Percentiles rank a stretch among this genome's conserved stretches.
phyloP scores from a whole-genome alignment of 2,888 invertebrate genomes.

The Drosophila histrio region DNA sequence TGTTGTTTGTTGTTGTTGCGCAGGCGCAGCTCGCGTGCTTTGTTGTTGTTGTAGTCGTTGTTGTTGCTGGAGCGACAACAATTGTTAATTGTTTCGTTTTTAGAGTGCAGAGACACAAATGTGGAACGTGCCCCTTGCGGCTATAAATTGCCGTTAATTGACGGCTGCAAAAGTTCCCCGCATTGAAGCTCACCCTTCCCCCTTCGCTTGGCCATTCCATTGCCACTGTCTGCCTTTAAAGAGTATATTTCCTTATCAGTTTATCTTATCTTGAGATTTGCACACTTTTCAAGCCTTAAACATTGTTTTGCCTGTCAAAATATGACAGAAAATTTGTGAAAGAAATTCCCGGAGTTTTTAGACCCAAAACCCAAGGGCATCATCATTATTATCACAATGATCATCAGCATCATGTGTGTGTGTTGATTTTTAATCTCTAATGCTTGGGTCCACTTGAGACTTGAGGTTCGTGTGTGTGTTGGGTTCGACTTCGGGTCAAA shows the following conservation, averaged over 20 bases:
- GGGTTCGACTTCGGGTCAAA: slow-evolving; percentile 66
- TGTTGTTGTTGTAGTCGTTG: slow-evolving; percentile 30
- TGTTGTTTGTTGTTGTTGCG: slow-evolving; percentile 60
- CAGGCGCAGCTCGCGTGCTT: slow-evolving; percentile 60
- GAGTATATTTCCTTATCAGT: slow-evolving; percentile 11
- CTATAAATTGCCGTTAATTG: slow-evolving; percentile 66
- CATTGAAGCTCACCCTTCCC: neutral
- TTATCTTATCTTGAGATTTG: slow-evolving; percentile 21
- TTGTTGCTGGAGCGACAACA: slow-evolving; percentile 58
- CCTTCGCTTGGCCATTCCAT: neutral
- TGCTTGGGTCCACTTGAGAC: slow-evolving; percentile 59
- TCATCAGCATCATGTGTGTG: slow-evolving; percentile 15
- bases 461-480: slow-evolving; percentile 10
- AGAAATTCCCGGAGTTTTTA: slow-evolving; percentile 6
- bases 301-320: slow-evolving; percentile 55
- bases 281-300: slow-evolving; percentile 6
- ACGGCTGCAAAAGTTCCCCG: slow-evolving; percentile 42
- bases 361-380: slow-evolving; percentile 4
- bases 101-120: slow-evolving; percentile 17
- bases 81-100: slow-evolving; percentile 76
- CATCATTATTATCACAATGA: slow-evolving; percentile 6
- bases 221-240: neutral
- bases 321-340: slow-evolving; percentile 35
- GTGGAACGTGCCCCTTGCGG: slow-evolving; percentile 49
- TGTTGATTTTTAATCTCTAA: slow-evolving; percentile 65